These are phyloP conservation scores for Eurytoma adleriae DNA, from an alignment of 2,888 invertebrate genomes.

Conservation along the genomic window DNA sequence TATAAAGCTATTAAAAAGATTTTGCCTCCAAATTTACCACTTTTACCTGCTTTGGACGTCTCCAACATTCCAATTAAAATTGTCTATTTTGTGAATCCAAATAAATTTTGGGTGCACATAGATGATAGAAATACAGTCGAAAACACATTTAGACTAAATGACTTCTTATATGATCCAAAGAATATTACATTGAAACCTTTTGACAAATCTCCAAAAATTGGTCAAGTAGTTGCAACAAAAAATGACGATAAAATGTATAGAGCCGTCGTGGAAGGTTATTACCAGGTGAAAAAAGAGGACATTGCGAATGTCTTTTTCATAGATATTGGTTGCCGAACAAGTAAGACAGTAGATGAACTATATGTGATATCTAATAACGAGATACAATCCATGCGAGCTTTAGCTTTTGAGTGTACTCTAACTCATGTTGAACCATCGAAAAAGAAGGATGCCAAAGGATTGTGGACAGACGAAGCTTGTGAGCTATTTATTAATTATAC, in stretches of 20 bases:
- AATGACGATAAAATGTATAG: conserved; percentile 68
- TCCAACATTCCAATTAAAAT: conserved; percentile 79
- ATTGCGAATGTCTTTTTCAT: conserved; percentile 83
- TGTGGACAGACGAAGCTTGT: conserved; percentile 80
- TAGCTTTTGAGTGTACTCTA: conserved; percentile 85
- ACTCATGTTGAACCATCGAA: conserved; percentile 84
- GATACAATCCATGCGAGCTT: conserved; percentile 76
- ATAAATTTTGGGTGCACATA: conserved; percentile 84
- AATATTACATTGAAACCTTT: conserved; percentile 60
- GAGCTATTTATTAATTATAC: conserved; percentile 3
- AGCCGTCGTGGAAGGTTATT: conserved; percentile 62
- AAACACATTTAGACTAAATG: conserved; percentile 72
- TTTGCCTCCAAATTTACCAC: conserved; percentile 67
- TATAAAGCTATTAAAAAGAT: conserved; percentile 4
- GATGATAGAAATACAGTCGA: conserved; percentile 76
- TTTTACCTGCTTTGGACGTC: conserved; percentile 80
- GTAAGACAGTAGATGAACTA: conserved; percentile 77
- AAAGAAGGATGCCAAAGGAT: conserved; percentile 78
- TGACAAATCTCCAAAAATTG: conserved; percentile 71
- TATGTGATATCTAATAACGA: conserved; percentile 60
- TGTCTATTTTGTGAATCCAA: conserved; percentile 80
- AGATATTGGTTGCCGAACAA: conserved; percentile 84
- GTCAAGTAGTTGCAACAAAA: conserved; percentile 79
- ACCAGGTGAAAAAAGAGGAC: conserved; percentile 60
- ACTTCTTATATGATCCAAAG: conserved; percentile 56